Evolutionary conservation across 2,113 vertebrate species (phyloP), one percentile per base, ranked within the genome.

Genomic region (Gallinago media): DNA sequence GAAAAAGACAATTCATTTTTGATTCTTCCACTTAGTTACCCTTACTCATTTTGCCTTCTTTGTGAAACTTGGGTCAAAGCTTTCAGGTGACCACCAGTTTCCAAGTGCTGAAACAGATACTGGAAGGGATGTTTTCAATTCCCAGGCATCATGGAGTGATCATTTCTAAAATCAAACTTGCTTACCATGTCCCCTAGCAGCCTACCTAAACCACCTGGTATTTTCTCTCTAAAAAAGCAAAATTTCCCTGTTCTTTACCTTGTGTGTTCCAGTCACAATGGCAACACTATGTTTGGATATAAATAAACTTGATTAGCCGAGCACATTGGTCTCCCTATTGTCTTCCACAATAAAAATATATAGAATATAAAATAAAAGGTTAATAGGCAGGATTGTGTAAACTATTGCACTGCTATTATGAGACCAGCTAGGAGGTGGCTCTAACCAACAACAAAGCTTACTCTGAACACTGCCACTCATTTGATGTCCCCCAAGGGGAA

Each of bases 1-100:
- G 71, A 76, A 88, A 92, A 88, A 93, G 49, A 92, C 82, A 88
- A 93, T 82, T 89, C 62, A 73, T 89, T 94, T 94, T 92, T 88
- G 82, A 2, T 62, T 40, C 40, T 55, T 80, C 63, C 67, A 73
- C 59, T 95, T 70, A 90, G 92, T 88, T 83, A 89, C 82, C 65
- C 27, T 79, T 90, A 70, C 49, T 29, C 10, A 25, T 68, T 88
- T 79, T 42, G 49, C 55, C 42, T 93, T 85, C 78, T 62, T n/a
- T 50, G 26, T 85, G 70, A 89, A 87, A 63, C 77, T 8, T n/a
- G 26, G 75, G 82, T 80, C 91, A 73, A 44, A 90, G 71, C 49
- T 83, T 88, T 85, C 46, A 82, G 78, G 85, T 58, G 65, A 56
- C 44, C 26, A 21, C 11, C 5, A 11, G 72, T 73, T 94, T 89